phyloP scores from a whole-genome alignment of 2,113 vertebrate species.

The Eurystomus gularis region DNA sequence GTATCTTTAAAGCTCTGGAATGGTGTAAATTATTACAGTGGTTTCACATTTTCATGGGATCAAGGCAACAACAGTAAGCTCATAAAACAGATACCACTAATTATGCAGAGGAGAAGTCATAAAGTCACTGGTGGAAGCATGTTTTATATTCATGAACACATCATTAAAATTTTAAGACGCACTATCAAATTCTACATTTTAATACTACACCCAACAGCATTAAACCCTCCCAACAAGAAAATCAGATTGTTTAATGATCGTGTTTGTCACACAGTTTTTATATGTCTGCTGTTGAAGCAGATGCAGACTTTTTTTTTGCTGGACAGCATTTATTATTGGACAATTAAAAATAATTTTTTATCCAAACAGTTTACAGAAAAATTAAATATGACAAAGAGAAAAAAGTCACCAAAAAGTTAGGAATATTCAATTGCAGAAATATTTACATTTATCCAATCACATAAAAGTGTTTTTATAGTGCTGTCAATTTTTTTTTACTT shows the following conservation, averaged over 20 bases:
- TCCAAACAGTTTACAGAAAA: neutral
- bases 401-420: neutral
- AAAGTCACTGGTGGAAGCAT: conserved; percentile 79
- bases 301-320: conserved; percentile 64
- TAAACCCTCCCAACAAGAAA: conserved; percentile 83
- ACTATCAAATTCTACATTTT: conserved; percentile 85
- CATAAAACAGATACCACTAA: conserved; percentile 88
- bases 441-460: neutral
- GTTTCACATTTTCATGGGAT: conserved; percentile 82
- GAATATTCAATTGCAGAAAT: neutral
- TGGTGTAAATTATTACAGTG: conserved; percentile 82
- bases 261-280: conserved; percentile 80
- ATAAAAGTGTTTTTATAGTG: conserved; percentile 24
- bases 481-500: conserved; percentile 13
- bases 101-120: conserved; percentile 85
- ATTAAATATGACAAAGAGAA: neutral
- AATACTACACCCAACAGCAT: conserved; percentile 79
- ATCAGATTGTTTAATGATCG: conserved; percentile 80
- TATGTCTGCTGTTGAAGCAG: conserved; percentile 73
- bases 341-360: conserved; percentile 65
- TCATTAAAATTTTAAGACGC: conserved; percentile 86
- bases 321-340: conserved; percentile 41
- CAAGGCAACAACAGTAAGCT: conserved; percentile 84
- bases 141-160: conserved; percentile 86
- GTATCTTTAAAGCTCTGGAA: conserved; percentile 72